Evolutionary conservation across 1,140 invertebrate species (phyloP).

Genomic region (Ctenoplectra terminalis): DNA sequence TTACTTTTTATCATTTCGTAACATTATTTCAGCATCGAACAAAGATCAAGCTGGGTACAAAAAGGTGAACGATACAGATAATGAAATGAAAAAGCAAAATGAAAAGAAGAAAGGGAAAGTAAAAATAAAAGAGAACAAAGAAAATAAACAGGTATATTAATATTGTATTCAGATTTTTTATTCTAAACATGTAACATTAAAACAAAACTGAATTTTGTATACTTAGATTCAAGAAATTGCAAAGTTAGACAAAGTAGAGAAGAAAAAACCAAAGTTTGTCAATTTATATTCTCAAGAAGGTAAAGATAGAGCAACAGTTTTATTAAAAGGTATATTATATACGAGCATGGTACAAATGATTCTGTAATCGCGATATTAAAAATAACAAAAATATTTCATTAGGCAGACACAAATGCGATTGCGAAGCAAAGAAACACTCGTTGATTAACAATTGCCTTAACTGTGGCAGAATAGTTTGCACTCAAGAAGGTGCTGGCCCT

Average conservation of each 20-base stretch:
- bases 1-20: slow-evolving; percentile 16
- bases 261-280: slow-evolving; percentile 90
- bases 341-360: too few relatives aligned
- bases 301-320: slow-evolving; percentile 85
- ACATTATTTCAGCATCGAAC: slow-evolving; percentile 49
- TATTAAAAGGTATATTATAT: slow-evolving; percentile 85
- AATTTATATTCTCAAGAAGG: slow-evolving; percentile 90
- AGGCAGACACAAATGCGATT: slow-evolving; percentile 95
- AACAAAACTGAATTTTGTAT: slow-evolving; percentile 23
- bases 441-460: slow-evolving; percentile 96
- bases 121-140: slow-evolving; percentile 65
- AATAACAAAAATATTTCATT: slow-evolving; percentile 47
- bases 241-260: slow-evolving; percentile 80
- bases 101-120: slow-evolving; percentile 75
- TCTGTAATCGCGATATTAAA: slow-evolving; percentile 32
- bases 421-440: slow-evolving; percentile 95
- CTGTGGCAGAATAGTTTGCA: slow-evolving; percentile 97
- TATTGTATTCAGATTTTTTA: neutral
- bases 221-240: slow-evolving; percentile 79
- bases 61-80: slow-evolving; percentile 64
- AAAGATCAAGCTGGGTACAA: slow-evolving; percentile 65
- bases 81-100: slow-evolving; percentile 61
- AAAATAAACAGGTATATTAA: slow-evolving; percentile 41
- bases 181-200: neutral
- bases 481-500: slow-evolving; percentile 97